Evolutionary conservation across 2,888 invertebrate genomes (phyloP).

Genomic region (Plagiodera versicolora): DNA sequence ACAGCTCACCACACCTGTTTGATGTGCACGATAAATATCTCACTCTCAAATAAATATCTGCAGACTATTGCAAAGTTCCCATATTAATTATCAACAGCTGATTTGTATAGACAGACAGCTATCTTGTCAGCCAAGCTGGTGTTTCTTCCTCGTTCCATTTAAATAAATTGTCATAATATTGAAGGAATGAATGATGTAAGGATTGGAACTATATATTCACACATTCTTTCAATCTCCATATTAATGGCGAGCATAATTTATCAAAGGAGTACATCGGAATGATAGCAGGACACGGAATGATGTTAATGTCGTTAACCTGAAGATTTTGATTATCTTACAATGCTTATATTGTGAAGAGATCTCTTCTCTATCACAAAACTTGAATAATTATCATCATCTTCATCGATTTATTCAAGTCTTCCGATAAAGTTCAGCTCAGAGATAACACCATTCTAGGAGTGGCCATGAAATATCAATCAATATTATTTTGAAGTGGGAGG

Average conservation of each 20-base stretch:
- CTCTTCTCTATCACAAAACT: too few relatives aligned
- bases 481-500: too few relatives aligned
- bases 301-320: too few relatives aligned
- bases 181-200: constrained; percentile 1
- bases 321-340: too few relatives aligned
- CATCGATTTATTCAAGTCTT: too few relatives aligned
- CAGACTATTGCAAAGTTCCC: constrained; percentile 16
- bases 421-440: too few relatives aligned
- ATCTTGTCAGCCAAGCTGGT: constrained; percentile 8
- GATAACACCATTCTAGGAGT: too few relatives aligned
- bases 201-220: background rate
- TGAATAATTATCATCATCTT: too few relatives aligned
- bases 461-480: too few relatives aligned
- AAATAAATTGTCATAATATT: constrained; percentile 8
- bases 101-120: constrained; percentile 25
- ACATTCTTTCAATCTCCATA: background rate
- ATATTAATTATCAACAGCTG: constrained; percentile 25
- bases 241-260: background rate
- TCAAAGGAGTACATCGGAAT: too few relatives aligned
- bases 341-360: too few relatives aligned
- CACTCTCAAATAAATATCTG: constrained; percentile 17
- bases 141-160: constrained; percentile 8
- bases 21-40: constrained; percentile 8
- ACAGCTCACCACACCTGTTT: constrained; percentile 25
- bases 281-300: too few relatives aligned